phyloP scores from a whole-genome alignment of 1,140 invertebrate genomes.

The Holotrichia oblita region DNA sequence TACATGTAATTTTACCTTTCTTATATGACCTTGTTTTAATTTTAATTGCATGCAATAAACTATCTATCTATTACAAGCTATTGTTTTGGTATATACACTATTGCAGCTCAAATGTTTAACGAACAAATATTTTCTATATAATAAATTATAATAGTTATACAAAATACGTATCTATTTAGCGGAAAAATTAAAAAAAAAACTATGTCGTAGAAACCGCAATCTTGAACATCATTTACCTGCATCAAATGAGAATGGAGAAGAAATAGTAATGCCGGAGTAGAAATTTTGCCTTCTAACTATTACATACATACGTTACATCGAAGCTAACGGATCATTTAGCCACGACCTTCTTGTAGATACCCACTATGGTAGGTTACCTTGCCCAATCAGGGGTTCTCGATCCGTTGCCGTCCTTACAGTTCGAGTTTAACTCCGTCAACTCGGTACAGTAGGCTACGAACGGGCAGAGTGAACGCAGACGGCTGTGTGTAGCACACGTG shows the following conservation, averaged over 20 bases:
- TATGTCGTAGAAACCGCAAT: not conserved
- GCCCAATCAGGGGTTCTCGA: slow-evolving; percentile 29
- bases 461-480: not conserved
- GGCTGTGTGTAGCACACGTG: slow-evolving; percentile 29
- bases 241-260: not conserved
- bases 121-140: not conserved
- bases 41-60: too few species aligned
- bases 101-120: too few species aligned
- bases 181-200: not conserved
- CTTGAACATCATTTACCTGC: not conserved
- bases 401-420: slow-evolving; percentile 26
- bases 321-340: slow-evolving; percentile 29
- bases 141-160: too few species aligned
- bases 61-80: too few species aligned
- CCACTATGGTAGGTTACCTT: slow-evolving; percentile 33
- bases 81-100: too few species aligned
- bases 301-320: not conserved
- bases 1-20: too few species aligned
- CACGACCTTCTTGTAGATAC: slow-evolving; percentile 24
- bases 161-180: not conserved
- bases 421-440: slow-evolving; percentile 25
- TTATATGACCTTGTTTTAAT: too few species aligned
- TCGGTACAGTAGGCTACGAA: slow-evolving; percentile 26
- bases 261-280: not conserved
- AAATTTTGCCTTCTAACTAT: slow-evolving; percentile 10